Evolutionary conservation across 2,113 vertebrate species (phyloP), one percentile per base, ranked within the genome.

Genomic region (Xiphias gladius): DNA sequence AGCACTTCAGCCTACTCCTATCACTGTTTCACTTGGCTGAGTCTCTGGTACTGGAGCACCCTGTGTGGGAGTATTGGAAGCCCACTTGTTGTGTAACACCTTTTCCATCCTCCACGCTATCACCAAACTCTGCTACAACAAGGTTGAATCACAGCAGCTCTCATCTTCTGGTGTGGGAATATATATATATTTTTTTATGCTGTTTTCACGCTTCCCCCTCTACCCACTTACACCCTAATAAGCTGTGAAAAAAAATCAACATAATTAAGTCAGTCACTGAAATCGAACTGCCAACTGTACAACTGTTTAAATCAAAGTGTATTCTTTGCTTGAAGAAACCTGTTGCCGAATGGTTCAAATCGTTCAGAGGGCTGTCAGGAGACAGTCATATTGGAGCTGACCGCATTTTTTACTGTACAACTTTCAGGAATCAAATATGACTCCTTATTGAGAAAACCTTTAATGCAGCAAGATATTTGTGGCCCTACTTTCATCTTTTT

Each of bases 51-150:
- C 87, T 82, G 71, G 76, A 84, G 78, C 62, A 78, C 74, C 78
- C 78, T 76, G 50, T 50, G 92, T 92, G 83, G 90, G 92, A 86
- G 90, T 79, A 74, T 26, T 88, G 65, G 76, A 81, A 85, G 83
- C 81, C 83, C 64, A 70, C 79, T 88, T 86, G 84, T 94, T 94
- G 90, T 87, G 88, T 93, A 92, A 93, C 86, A 89, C 58, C 41
- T 74, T 86, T 75, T 84, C 72, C 89, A 86, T 91, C 90, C 93
- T 89, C 90, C 93, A 82, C 89, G 86, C 35, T 66, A 82, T 80
- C 12, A 7, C 46, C 73, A 83, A 85, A 85, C 84, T 89, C 64
- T 68, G 86, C 80, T 80, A 76, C 84, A 84, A 62, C 80, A 77
- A 83, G 76, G 73, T 84, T 86, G 79, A 83, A 86, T 89, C 73